phyloP scores from a whole-genome alignment of 2,113 vertebrate genomes.

The Isurus oxyrinchus region DNA sequence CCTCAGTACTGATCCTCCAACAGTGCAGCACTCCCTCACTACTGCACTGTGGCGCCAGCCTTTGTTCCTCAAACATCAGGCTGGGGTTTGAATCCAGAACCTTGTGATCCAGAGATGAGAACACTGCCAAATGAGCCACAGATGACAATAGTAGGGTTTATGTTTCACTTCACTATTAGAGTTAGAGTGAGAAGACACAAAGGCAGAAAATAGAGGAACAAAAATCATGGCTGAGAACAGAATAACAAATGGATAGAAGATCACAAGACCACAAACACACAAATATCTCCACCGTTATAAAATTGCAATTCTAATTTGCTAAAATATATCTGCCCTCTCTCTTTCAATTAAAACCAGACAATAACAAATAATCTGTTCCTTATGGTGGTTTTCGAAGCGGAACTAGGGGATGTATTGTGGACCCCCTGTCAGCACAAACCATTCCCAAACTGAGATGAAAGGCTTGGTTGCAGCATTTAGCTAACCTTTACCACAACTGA shows the following conservation, averaged over 20 bases:
- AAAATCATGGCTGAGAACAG: neutral
- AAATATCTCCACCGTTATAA: neutral
- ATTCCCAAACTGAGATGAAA: conserved; percentile 9
- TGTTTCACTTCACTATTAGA: neutral
- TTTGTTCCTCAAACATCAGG: too few relatives aligned
- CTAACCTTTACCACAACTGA: neutral
- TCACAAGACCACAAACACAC: neutral
- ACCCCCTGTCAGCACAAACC: neutral
- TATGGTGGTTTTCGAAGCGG: neutral
- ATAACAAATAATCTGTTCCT: neutral
- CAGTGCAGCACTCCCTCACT: too few relatives aligned
- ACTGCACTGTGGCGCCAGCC: too few relatives aligned
- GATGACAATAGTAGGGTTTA: neutral
- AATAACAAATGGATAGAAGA: neutral
- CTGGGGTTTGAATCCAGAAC: too few relatives aligned
- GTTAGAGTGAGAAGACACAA: neutral
- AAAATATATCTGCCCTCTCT: neutral
- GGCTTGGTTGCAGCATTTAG: neutral
- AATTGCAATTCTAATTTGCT: neutral
- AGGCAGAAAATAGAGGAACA: neutral
- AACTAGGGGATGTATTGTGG: neutral
- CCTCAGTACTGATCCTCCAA: too few relatives aligned
- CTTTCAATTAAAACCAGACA: neutral
- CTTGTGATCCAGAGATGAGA: too few relatives aligned
- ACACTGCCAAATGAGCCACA: too few relatives aligned